A percentile compares a stretch with the other conserved stretches of the same genome.
These are phyloP conservation scores for Acheta domesticus DNA, from an alignment of 2,888 invertebrate genomes.

Conservation along the genomic window DNA sequence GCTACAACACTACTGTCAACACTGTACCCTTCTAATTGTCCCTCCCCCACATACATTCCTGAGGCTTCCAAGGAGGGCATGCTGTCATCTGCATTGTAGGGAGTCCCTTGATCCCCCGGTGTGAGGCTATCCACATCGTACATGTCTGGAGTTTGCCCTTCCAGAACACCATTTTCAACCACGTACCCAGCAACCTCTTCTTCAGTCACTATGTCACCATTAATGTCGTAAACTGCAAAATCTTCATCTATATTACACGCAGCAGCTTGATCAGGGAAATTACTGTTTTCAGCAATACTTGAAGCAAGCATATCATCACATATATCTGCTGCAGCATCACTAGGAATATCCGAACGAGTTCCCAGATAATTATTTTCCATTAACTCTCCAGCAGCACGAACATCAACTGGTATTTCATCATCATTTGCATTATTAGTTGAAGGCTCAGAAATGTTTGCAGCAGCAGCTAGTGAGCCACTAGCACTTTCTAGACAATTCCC, in stretches of 20 bases:
- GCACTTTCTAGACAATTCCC: too few relatives aligned
- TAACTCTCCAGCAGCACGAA: background rate
- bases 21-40: conserved; percentile 1
- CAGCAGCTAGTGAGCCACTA: background rate
- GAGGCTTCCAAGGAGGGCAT: background rate
- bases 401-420: background rate
- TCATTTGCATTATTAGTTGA: background rate
- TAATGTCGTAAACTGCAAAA: background rate
- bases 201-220: background rate
- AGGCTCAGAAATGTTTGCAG: background rate
- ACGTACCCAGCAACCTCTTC: background rate
- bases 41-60: background rate
- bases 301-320: background rate
- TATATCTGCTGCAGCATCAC: background rate
- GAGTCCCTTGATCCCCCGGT: background rate
- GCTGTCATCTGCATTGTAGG: conserved; percentile 5
- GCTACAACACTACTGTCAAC: conserved; percentile 9
- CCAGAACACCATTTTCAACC: background rate
- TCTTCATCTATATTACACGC: background rate
- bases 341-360: background rate
- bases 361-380: background rate
- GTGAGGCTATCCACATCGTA: background rate
- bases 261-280: background rate
- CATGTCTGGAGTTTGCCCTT: background rate
- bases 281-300: background rate